Percentiles rank a stretch among this genome's conserved stretches.
Evolutionary conservation across 2,888 invertebrate species (phyloP).

Genomic region (Eudasyphora cyanicolor): DNA sequence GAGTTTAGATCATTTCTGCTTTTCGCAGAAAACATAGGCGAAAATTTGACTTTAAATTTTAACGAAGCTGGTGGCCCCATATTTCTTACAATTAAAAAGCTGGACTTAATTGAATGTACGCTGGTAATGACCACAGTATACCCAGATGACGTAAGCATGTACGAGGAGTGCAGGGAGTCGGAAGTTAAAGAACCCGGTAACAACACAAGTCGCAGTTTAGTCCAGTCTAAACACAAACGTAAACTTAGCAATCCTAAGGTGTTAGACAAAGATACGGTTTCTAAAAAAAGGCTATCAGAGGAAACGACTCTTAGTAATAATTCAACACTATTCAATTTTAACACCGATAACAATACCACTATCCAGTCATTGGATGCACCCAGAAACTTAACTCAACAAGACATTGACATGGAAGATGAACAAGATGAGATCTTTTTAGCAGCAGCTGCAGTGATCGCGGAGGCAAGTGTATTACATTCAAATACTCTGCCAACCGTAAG

Average conservation of each 20-base stretch:
- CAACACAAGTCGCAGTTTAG: background rate
- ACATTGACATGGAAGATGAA: conserved; percentile 67
- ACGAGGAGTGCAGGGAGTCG: conserved; percentile 70
- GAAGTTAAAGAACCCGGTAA: conserved; percentile 65
- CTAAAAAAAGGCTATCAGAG: conserved; percentile 65
- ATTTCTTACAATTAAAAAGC: conserved; percentile 87
- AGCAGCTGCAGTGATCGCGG: conserved; percentile 65
- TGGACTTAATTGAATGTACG: conserved; percentile 87
- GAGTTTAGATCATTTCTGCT: conserved; percentile 89
- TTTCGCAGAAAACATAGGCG: conserved; percentile 88
- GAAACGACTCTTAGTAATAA: conserved; percentile 69
- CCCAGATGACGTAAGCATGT: conserved; percentile 77
- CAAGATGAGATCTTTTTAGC: conserved; percentile 41
- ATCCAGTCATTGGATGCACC: conserved; percentile 68
- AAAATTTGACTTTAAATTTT: conserved; percentile 87
- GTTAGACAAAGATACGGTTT: conserved; percentile 1
- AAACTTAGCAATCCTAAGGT: conserved; percentile 66
- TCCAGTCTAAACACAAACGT: conserved; percentile 65
- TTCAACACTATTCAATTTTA: conserved; percentile 70
- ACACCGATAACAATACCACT: conserved; percentile 33
- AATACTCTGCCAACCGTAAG: conserved; percentile 9
- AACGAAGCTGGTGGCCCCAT: conserved; percentile 90
- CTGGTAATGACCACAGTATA: conserved; percentile 87
- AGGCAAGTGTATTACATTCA: conserved; percentile 59
- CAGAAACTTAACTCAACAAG: conserved; percentile 67